A percentile compares a stretch with the other conserved stretches of the same genome.
Conservation (phyloP, 2,888 invertebrate species). For the Xanthia togata region DNA sequence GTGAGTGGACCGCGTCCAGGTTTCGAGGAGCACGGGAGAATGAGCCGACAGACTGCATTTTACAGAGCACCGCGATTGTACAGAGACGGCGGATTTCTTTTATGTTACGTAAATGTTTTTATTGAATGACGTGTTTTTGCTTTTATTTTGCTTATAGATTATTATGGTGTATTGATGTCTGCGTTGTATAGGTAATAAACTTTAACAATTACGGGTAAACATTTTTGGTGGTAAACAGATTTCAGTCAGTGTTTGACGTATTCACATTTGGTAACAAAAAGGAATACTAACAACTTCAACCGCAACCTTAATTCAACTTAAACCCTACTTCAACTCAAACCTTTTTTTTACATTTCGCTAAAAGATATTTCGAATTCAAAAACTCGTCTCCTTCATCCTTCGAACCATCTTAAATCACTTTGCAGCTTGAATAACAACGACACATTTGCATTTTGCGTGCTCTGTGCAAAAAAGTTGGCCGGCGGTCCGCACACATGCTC, state of each 20-base stretch:
- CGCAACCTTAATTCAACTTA: no score
- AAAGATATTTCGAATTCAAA: no score
- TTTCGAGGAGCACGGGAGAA: slow-evolving; percentile 84
- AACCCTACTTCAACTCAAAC: no score
- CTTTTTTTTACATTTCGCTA: no score
- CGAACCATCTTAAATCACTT: slow-evolving; percentile 16
- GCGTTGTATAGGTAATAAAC: not conserved
- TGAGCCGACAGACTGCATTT: slow-evolving; percentile 79
- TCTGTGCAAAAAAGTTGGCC: slow-evolving; percentile 88
- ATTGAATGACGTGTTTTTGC: slow-evolving; percentile 11
- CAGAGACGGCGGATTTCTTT: slow-evolving; percentile 62
- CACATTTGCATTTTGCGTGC: slow-evolving; percentile 77
- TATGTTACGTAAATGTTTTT: slow-evolving; percentile 7
- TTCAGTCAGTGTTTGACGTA: not conserved
- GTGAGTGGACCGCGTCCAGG: slow-evolving; percentile 88
- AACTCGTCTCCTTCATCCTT: not conserved
- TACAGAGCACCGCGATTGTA: slow-evolving; percentile 69
- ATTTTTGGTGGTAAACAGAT: not conserved
- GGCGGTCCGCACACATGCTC: slow-evolving; percentile 82
- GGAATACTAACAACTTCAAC: not conserved
- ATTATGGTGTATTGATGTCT: not conserved
- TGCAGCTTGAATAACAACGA: slow-evolving; percentile 36
- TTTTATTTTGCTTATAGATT: slow-evolving; percentile 9
- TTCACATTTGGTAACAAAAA: not conserved
- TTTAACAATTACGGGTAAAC: not conserved